A percentile compares a stretch with the other conserved stretches of the same genome.
Conservation (phyloP, 2,888 invertebrate species). For the Drosophila eohydei region DNA sequence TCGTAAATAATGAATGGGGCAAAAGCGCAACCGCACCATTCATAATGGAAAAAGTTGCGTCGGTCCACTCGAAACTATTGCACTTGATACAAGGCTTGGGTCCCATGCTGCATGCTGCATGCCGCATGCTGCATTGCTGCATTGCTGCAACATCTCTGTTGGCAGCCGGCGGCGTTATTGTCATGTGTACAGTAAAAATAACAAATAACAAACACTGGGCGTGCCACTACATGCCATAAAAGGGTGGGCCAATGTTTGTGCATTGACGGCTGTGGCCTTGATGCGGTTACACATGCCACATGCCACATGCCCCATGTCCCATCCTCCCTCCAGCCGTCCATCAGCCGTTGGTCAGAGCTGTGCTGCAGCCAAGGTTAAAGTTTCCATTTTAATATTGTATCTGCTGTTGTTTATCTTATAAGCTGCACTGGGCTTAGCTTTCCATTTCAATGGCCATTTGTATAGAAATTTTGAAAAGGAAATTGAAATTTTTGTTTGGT, state of each 20-base stretch:
- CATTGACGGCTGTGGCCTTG: conserved; percentile 60
- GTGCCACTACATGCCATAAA: conserved; percentile 49
- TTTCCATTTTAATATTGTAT: conserved; percentile 68
- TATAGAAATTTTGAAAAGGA: conserved; percentile 33
- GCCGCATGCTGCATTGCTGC: conserved; percentile 7
- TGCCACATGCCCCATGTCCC: background rate
- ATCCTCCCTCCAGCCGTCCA: background rate
- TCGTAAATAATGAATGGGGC: conserved; percentile 77
- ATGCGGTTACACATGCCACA: conserved; percentile 42
- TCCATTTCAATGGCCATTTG: conserved; percentile 34
- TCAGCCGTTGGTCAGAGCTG: background rate
- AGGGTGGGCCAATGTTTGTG: conserved; percentile 32
- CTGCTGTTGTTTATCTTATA: conserved; percentile 65
- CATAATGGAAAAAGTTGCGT: conserved; percentile 78
- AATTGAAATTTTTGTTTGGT: conserved; percentile 40
- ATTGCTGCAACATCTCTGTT: conserved; percentile 19
- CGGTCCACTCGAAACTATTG: conserved; percentile 76
- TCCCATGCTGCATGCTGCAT: conserved; percentile 6
- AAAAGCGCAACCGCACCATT: conserved; percentile 81
- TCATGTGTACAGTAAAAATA: conserved; percentile 79
- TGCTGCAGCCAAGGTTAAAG: conserved; percentile 70
- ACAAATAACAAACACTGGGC: conserved; percentile 61
- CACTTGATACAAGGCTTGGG: conserved; percentile 60
- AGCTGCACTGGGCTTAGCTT: conserved; percentile 14
- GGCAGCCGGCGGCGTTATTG: conserved; percentile 69